Evolutionary conservation across 2,113 vertebrate genomes (phyloP).

Genomic region (Varanus salvator): DNA sequence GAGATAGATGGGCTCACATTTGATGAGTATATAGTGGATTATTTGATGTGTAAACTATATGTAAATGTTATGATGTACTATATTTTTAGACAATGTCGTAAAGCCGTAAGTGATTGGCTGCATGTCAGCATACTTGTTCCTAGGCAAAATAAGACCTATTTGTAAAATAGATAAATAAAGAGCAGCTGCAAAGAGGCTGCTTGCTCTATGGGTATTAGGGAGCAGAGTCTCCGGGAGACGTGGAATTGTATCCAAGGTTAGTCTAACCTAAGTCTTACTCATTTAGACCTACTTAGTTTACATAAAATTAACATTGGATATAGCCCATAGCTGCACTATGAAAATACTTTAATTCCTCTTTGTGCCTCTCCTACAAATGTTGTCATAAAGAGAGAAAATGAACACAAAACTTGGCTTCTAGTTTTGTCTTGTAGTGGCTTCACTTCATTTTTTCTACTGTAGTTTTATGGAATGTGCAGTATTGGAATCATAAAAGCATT

Average conservation of each 20-base stretch:
- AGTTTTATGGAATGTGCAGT: neutral
- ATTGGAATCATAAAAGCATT: neutral
- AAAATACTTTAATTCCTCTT: neutral
- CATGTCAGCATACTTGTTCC: neutral
- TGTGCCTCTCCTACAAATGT: neutral
- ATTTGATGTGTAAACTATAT: neutral
- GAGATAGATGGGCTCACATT: no score
- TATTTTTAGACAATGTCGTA: neutral
- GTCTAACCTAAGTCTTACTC: no score
- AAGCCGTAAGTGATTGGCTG: neutral
- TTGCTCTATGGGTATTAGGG: neutral
- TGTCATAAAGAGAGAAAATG: neutral
- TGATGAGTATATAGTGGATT: neutral
- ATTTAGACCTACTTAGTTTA: no score
- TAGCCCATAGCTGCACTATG: neutral
- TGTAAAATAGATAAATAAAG: neutral
- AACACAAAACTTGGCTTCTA: neutral
- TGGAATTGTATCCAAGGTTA: no score
- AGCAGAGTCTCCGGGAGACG: neutral
- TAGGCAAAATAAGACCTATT: neutral
- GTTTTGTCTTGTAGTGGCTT: neutral
- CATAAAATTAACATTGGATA: no score
- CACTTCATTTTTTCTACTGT: neutral
- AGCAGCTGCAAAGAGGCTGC: neutral
- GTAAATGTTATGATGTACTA: neutral